phyloP scores from a whole-genome alignment of 2,797 vertebrate species.

The Prunella strophiata region DNA sequence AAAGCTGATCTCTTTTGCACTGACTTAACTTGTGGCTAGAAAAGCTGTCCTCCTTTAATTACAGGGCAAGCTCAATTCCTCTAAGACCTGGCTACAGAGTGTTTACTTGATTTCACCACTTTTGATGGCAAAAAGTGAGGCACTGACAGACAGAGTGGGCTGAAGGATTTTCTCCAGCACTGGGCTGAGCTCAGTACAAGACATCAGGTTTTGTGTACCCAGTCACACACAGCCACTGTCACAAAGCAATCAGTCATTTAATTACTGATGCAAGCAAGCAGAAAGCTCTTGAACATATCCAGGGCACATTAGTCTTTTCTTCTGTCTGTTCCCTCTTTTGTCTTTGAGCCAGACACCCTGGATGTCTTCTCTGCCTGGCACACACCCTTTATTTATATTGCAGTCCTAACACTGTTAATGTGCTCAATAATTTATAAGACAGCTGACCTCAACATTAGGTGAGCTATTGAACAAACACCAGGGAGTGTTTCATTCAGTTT shows the following conservation, averaged over 20 bases:
- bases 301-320: neutral
- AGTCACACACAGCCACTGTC: neutral
- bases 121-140: neutral
- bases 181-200: neutral
- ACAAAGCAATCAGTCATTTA: conserved; percentile 39
- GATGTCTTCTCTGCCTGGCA: conserved; percentile 24
- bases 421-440: conserved; percentile 88
- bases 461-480: conserved; percentile 78
- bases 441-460: conserved; percentile 78
- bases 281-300: neutral
- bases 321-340: conserved; percentile 15
- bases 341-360: conserved; percentile 40
- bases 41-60: neutral
- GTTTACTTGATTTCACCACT: neutral
- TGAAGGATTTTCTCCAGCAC: neutral
- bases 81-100: neutral
- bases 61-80: neutral
- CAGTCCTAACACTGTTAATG: conserved; percentile 83
- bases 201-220: conserved; percentile 1
- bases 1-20: neutral
- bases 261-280: conserved; percentile 30
- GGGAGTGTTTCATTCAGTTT: conserved; percentile 59
- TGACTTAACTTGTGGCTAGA: neutral
- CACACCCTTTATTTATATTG: conserved; percentile 70
- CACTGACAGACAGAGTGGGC: neutral